Base-by-base conservation (phyloP, 30 jellyfish, hydroid and myxozoan species). In the Pelagia noctiluca region DNA sequence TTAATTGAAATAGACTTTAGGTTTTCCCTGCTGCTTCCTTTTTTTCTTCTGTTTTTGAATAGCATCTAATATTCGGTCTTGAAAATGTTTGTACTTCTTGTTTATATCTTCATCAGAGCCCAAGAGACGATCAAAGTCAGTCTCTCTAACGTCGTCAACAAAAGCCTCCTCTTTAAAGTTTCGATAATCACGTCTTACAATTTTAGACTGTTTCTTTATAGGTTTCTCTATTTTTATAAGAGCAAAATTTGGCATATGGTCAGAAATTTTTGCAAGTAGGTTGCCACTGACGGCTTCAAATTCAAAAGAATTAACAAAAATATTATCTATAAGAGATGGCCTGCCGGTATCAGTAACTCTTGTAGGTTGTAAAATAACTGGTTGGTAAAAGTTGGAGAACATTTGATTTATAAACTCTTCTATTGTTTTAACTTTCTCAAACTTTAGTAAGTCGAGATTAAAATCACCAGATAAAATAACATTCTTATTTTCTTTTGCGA, bases 231-330 rank as follows among this genome's bases (percentile, higher is more conserved):
- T 42, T 42, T 42, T 42, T 8, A 42, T 5, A 42, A 42, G 57
- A 42, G 57, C 57, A 16, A 42, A 42, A 42, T 42, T 42, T 42
- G 57, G 57, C 57, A 42, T 42, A 42, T 42, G 57, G 16, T 42
- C 57, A 5, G 57, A 42, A 5, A 60, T 60, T 60, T 60, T 60
- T n/a, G 30, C 72, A 4, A 60, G 34, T n/a, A 60, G 21, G 72
- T 60, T 60, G 22, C 72, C 72, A 60, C 72, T 60, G 72, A 60
- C 36, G 21, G 36, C 72, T n/a, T 60, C 34, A n/a, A 60, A 60
- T 4, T 60, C 36, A n/a, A n/a, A n/a, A n/a, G 72, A 60, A 29
- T 60, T 60, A 29, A 10, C 36, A 29, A 60, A 22, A 60, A 60
- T 60, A 60, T 60, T 60, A 60, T 60, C 72, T n/a, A 60, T 22